Conservation (phyloP, 2,888 invertebrate genomes). For the Rotaria socialis region DNA sequence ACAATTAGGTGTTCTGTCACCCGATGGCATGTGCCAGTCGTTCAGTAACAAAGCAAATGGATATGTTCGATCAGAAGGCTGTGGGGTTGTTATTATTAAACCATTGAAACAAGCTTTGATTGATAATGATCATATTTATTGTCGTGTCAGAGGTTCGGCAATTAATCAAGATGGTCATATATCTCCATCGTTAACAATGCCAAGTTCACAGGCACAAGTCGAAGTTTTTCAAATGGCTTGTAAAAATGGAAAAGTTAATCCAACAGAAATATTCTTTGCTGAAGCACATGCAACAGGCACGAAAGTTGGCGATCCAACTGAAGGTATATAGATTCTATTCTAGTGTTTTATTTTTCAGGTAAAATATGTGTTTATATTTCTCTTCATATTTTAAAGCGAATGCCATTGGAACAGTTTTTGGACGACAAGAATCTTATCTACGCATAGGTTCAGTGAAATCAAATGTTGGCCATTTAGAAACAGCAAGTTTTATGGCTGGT, state of each 20-base stretch:
- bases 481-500: constrained; percentile 48
- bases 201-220: constrained; percentile 46
- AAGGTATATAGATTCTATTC: constrained; percentile 48
- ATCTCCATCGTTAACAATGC: constrained; percentile 12
- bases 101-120: constrained; percentile 51
- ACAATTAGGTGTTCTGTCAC: constrained; percentile 51
- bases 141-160: constrained; percentile 50
- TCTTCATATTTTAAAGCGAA: neutral
- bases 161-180: constrained; percentile 55
- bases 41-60: constrained; percentile 56
- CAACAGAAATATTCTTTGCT: constrained; percentile 49
- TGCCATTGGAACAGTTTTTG: constrained; percentile 44
- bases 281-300: constrained; percentile 57
- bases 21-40: constrained; percentile 53
- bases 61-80: constrained; percentile 56
- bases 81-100: constrained; percentile 52
- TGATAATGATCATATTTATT: constrained; percentile 49
- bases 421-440: neutral
- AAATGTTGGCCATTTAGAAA: constrained; percentile 48
- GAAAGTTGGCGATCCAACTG: constrained; percentile 55
- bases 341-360: no score
- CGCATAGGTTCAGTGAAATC: constrained; percentile 46
- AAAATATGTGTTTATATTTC: neutral
- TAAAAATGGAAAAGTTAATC: constrained; percentile 24
- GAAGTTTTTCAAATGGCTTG: constrained; percentile 36